A percentile compares a stretch with the other conserved stretches of the same genome.
Evolutionary conservation across 2,113 vertebrate species (phyloP).

Genomic region (Scomber colias): DNA sequence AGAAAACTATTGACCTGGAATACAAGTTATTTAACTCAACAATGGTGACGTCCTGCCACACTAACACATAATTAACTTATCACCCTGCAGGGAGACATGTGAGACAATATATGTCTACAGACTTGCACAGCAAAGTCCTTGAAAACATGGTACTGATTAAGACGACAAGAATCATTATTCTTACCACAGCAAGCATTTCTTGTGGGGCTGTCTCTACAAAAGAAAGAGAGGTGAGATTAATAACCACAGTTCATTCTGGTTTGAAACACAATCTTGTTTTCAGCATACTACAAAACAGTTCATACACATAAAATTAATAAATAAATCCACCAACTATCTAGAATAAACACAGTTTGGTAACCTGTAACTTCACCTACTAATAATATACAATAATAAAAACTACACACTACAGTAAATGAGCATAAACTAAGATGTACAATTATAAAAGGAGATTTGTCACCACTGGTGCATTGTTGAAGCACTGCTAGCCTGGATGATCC

Average conservation of each 20-base stretch:
- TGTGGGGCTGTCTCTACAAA: not conserved
- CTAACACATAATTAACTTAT: slow-evolving; percentile 19
- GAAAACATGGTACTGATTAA: slow-evolving; percentile 11
- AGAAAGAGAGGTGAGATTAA: not conserved
- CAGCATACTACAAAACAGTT: too few species aligned
- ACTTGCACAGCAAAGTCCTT: not conserved
- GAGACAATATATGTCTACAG: not conserved
- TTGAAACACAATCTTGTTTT: too few species aligned
- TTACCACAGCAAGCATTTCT: not conserved
- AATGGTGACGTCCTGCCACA: not conserved
- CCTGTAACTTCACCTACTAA: too few species aligned
- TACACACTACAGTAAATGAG: too few species aligned
- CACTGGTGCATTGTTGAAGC: not conserved
- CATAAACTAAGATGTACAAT: too few species aligned
- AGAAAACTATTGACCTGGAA: not conserved
- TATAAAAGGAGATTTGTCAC: too few species aligned
- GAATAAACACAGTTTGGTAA: too few species aligned
- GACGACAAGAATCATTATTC: not conserved
- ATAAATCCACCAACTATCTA: too few species aligned
- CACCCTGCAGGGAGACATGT: not conserved
- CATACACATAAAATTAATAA: not conserved
- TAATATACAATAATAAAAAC: too few species aligned
- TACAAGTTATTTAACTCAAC: slow-evolving; percentile 6
- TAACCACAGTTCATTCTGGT: too few species aligned
- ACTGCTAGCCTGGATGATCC: not conserved